Percentiles rank a stretch among this genome's conserved stretches.
Conservation (phyloP, 2,797 vertebrate species). For the Gephyroberyx darwinii region DNA sequence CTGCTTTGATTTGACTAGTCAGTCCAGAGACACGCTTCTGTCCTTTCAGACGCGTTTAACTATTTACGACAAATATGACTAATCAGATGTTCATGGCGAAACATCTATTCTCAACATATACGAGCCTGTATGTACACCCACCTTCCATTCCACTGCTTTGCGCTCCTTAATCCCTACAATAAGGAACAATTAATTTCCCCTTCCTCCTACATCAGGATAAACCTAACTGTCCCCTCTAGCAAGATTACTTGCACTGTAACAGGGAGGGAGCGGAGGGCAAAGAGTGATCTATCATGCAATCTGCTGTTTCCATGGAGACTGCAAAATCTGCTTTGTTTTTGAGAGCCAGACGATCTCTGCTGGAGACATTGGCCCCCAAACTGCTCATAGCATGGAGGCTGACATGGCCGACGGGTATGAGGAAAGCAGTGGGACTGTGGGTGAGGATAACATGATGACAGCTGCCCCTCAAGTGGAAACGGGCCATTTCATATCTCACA, state of each 20-base stretch:
- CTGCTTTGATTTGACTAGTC: constrained; percentile 15
- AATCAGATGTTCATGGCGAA: too few species aligned
- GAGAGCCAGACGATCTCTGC: constrained; percentile 53
- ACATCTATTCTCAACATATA: background rate
- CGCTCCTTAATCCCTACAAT: constrained; percentile 1
- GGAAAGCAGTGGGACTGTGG: constrained; percentile 27
- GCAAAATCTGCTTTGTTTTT: constrained; percentile 74
- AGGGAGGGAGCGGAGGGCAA: constrained; percentile 45
- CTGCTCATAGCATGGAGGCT: constrained; percentile 42
- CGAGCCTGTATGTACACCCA: background rate
- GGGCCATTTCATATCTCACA: constrained; percentile 35
- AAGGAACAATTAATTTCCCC: background rate
- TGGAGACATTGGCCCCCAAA: constrained; percentile 47
- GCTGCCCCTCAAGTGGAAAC: constrained; percentile 19
- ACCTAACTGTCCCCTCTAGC: constrained; percentile 8
- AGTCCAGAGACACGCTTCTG: background rate
- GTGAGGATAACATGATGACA: constrained; percentile 7
- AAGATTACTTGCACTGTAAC: constrained; percentile 33
- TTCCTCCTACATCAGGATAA: background rate
- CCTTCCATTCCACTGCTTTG: background rate
- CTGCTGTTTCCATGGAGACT: constrained; percentile 80
- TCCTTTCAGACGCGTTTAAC: background rate
- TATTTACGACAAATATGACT: background rate
- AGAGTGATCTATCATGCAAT: constrained; percentile 67
- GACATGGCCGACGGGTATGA: constrained; percentile 44